A percentile compares a stretch with the other conserved stretches of the same genome.
Conservation (phyloP, 2,113 vertebrate genomes). For the Paedocypris sp. region DNA sequence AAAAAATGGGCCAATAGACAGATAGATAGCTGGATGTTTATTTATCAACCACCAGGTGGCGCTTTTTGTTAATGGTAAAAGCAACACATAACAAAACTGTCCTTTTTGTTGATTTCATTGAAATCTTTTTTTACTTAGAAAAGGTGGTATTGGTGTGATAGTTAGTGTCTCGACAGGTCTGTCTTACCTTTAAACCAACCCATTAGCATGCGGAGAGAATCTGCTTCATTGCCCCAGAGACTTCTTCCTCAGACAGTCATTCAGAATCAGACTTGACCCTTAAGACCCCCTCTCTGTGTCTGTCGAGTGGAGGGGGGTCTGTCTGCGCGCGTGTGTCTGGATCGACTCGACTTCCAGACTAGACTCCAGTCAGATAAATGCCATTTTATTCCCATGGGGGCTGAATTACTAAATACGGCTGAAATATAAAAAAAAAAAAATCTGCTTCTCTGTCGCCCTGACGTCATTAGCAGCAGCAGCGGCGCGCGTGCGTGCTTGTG, state of each 20-base stretch:
- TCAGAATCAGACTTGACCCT: constrained; percentile 38
- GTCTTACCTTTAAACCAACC: background rate
- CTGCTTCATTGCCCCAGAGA: constrained; percentile 29
- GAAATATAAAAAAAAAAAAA: constrained; percentile 26
- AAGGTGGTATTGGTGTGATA: background rate
- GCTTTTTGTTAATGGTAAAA: too few relatives aligned
- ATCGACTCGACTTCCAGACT: constrained; percentile 32
- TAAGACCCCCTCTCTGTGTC: constrained; percentile 18
- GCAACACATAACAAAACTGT: too few relatives aligned
- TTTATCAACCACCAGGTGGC: too few relatives aligned
- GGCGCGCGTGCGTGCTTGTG: too few relatives aligned
- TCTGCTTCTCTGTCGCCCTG: too few relatives aligned
- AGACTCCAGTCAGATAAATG: constrained; percentile 40
- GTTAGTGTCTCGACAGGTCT: background rate
- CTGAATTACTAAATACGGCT: constrained; percentile 20
- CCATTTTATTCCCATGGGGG: constrained; percentile 32
- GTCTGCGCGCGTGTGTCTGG: constrained; percentile 13
- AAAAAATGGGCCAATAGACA: too few relatives aligned
- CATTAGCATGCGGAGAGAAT: constrained; percentile 34
- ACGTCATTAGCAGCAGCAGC: too few relatives aligned
- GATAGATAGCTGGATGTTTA: too few relatives aligned
- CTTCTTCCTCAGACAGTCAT: constrained; percentile 33
- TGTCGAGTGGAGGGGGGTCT: constrained; percentile 13
- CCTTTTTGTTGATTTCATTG: too few relatives aligned
- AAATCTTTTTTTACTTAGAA: background rate